Percentiles rank a stretch among this genome's conserved stretches.
phyloP scores from a whole-genome alignment of 2,888 invertebrate genomes.

The Coleophora flavipennella region DNA sequence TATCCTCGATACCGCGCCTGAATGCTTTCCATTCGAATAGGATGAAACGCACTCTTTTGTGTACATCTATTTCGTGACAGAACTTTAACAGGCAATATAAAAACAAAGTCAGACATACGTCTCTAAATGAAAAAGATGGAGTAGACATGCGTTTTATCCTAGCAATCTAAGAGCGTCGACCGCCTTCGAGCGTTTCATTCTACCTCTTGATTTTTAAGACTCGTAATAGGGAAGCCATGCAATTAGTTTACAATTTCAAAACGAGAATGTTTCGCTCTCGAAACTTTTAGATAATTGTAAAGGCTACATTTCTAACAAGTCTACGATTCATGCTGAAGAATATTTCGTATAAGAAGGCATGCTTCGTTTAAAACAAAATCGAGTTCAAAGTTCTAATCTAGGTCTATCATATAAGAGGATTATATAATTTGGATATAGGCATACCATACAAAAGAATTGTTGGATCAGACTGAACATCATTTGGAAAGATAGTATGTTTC shows the following conservation, averaged over 20 bases:
- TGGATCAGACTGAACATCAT: slow-evolving; percentile 36
- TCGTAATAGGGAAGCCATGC: slow-evolving; percentile 51
- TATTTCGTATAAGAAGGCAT: slow-evolving; percentile 37
- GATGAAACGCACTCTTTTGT: slow-evolving; percentile 6
- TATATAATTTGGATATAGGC: slow-evolving; percentile 46
- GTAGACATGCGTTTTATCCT: too few species aligned
- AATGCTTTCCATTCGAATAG: slow-evolving; percentile 9
- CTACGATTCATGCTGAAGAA: slow-evolving; percentile 60
- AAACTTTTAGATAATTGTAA: slow-evolving; percentile 21
- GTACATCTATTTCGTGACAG: too few species aligned
- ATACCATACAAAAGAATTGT: slow-evolving; percentile 33
- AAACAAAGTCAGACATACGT: too few species aligned
- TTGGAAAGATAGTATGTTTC: too few species aligned
- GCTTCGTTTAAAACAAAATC: slow-evolving; percentile 43
- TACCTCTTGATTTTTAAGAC: slow-evolving; percentile 1
- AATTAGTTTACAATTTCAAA: slow-evolving; percentile 41
- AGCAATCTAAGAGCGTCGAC: too few species aligned
- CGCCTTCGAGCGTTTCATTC: too few species aligned
- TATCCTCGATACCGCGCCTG: slow-evolving; percentile 3
- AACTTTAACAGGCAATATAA: too few species aligned
- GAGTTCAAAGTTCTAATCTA: slow-evolving; percentile 38
- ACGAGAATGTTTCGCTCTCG: slow-evolving; percentile 18
- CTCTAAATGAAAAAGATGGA: too few species aligned
- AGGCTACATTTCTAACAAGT: slow-evolving; percentile 33
- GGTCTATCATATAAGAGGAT: slow-evolving; percentile 40